phyloP scores from a whole-genome alignment of 92 coral and sea anemone genomes.

The Porites cylindrica region DNA sequence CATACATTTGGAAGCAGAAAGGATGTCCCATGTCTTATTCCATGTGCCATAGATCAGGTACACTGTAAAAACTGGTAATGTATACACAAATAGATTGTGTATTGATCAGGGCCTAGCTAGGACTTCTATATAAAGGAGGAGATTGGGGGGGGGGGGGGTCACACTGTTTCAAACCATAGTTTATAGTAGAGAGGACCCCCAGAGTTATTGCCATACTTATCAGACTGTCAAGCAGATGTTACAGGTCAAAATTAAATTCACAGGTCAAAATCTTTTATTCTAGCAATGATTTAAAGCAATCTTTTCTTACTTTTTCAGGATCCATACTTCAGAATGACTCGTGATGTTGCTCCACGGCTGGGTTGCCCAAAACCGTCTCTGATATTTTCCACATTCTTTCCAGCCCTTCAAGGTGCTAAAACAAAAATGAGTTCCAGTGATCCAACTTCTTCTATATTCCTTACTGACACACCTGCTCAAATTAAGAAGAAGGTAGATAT shows the following conservation, averaged over 20 bases:
- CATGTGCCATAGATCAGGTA: slow-evolving; percentile 99
- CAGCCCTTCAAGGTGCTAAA: slow-evolving; percentile 99
- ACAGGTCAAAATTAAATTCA: too few relatives aligned
- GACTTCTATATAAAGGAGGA: neutral
- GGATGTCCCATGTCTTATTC: slow-evolving; percentile 97
- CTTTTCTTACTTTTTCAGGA: slow-evolving; percentile 62
- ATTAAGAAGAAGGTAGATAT: slow-evolving; percentile 92
- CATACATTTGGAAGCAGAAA: slow-evolving; percentile 94
- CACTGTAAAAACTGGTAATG: too few relatives aligned
- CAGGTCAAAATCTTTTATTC: too few relatives aligned
- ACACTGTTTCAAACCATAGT: too few relatives aligned
- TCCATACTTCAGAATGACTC: slow-evolving; percentile 97
- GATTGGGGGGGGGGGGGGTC: too few relatives aligned
- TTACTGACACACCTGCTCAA: slow-evolving; percentile 95
- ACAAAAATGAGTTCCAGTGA: slow-evolving; percentile 99
- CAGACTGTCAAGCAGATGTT: too few relatives aligned
- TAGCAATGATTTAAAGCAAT: neutral
- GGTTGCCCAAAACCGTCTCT: slow-evolving; percentile 97
- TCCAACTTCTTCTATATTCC: slow-evolving; percentile 95
- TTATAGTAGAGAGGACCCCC: too few relatives aligned
- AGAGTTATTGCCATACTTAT: too few relatives aligned
- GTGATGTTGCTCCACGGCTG: slow-evolving; percentile 98
- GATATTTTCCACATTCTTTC: slow-evolving; percentile 97
- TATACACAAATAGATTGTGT: too few relatives aligned
- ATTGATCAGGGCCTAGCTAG: neutral